These are phyloP conservation scores for Diplodus sargus DNA, from an alignment of 2,797 vertebrate genomes.

Conservation along the genomic window DNA sequence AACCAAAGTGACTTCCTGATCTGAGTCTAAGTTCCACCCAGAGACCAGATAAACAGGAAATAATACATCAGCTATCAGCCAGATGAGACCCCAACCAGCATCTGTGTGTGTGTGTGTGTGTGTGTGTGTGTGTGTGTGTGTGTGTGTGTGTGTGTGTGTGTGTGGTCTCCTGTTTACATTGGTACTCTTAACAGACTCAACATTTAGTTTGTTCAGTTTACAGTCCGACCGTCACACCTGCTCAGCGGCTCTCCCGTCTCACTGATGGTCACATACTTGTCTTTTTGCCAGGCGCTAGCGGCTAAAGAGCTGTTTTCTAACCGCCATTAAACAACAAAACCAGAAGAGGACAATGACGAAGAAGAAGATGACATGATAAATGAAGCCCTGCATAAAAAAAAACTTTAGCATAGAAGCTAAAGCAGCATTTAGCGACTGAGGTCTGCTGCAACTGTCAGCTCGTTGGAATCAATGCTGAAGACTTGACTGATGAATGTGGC, in stretches of 20 bases:
- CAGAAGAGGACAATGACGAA: too few relatives aligned
- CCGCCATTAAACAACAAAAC: too few relatives aligned
- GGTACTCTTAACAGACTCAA: neutral
- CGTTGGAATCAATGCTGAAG: too few relatives aligned
- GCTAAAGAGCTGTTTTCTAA: too few relatives aligned
- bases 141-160: slow-evolving; percentile 4
- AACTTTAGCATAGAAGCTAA: too few relatives aligned
- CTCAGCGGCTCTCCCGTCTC: slow-evolving; percentile 7
- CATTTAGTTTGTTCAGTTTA: slow-evolving; percentile 1
- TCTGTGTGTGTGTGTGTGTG: neutral
- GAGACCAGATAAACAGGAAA: slow-evolving; percentile 48
- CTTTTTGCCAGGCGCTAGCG: too few relatives aligned
- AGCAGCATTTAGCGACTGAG: too few relatives aligned
- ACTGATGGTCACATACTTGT: neutral
- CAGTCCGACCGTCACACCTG: slow-evolving; percentile 8
- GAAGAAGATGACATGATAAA: too few relatives aligned
- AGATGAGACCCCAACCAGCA: neutral
- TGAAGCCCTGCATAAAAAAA: too few relatives aligned
- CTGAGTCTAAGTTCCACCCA: neutral
- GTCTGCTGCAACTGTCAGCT: too few relatives aligned
- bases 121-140: neutral
- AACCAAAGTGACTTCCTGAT: slow-evolving; percentile 13
- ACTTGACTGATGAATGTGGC: too few relatives aligned
- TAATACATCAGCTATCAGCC: neutral
- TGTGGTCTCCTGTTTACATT: neutral